Percentiles rank a stretch among this genome's conserved stretches.
phyloP scores from a whole-genome alignment of 2,888 invertebrate genomes.

The Sclerodermus sp. region DNA sequence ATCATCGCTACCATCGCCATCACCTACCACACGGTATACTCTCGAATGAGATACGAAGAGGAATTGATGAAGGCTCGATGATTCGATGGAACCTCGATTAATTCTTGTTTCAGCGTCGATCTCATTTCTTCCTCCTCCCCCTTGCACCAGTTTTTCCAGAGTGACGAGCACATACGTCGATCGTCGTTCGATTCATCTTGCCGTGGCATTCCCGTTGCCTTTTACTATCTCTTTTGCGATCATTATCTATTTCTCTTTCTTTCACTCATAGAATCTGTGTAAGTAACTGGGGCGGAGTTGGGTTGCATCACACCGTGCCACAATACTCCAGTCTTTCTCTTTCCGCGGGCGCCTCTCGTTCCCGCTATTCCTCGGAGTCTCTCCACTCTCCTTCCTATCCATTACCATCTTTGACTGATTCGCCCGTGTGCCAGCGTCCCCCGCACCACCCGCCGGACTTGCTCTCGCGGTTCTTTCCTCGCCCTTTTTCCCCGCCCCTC shows the following conservation, averaged over 20 bases:
- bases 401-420: neutral
- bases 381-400: neutral
- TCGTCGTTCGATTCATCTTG: neutral
- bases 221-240: neutral
- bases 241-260: neutral
- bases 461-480: neutral
- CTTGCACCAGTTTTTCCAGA: too few relatives aligned
- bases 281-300: slow-evolving; percentile 46
- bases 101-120: too few relatives aligned
- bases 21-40: too few relatives aligned
- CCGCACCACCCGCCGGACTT: too few relatives aligned
- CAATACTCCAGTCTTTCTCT: slow-evolving; percentile 23
- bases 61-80: too few relatives aligned
- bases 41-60: too few relatives aligned
- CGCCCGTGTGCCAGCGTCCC: neutral
- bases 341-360: slow-evolving; percentile 1
- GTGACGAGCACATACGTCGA: neutral
- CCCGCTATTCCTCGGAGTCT: neutral
- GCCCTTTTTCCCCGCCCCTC: neutral
- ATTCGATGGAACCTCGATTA: too few relatives aligned
- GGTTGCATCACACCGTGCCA: slow-evolving; percentile 33
- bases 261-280: slow-evolving; percentile 23
- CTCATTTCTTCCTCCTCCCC: too few relatives aligned
- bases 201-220: neutral
- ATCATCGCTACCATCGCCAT: too few relatives aligned